Conservation (phyloP, 1,140 invertebrate genomes). For the Leptinotarsa texana region DNA sequence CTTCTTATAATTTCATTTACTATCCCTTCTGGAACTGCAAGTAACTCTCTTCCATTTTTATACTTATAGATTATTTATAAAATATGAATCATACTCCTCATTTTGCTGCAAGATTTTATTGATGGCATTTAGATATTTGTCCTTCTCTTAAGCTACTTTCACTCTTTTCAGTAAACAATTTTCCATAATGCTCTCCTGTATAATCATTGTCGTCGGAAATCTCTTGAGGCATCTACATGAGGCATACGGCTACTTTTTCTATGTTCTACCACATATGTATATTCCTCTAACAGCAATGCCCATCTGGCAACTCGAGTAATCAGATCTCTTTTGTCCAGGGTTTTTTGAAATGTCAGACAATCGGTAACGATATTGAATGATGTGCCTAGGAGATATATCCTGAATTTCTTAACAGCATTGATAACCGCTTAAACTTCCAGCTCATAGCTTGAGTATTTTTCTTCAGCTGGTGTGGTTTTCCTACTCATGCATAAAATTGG, state of each 20-base stretch:
- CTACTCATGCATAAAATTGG: conserved; percentile 54
- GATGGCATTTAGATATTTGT: conserved; percentile 37
- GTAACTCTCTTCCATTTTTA: neutral
- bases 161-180: conserved; percentile 27
- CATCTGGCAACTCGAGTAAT: conserved; percentile 35
- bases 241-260: conserved; percentile 50
- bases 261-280: conserved; percentile 51
- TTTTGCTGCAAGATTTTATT: conserved; percentile 34
- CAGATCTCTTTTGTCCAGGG: conserved; percentile 47
- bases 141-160: conserved; percentile 23
- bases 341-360: conserved; percentile 49
- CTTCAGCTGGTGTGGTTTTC: conserved; percentile 41
- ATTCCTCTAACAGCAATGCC: conserved; percentile 45
- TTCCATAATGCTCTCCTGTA: conserved; percentile 44
- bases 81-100: conserved; percentile 39
- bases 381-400: conserved; percentile 57
- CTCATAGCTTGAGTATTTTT: conserved; percentile 55
- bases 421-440: conserved; percentile 59
- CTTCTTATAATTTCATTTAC: conserved; percentile 33
- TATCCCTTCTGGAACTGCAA: neutral
- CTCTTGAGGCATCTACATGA: conserved; percentile 56
- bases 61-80: conserved; percentile 36
- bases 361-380: conserved; percentile 57
- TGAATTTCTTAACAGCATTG: conserved; percentile 58
- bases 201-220: conserved; percentile 57